Evolutionary conservation across 2,797 vertebrate genomes (phyloP).

Genomic region (Neosalanx taihuensis): DNA sequence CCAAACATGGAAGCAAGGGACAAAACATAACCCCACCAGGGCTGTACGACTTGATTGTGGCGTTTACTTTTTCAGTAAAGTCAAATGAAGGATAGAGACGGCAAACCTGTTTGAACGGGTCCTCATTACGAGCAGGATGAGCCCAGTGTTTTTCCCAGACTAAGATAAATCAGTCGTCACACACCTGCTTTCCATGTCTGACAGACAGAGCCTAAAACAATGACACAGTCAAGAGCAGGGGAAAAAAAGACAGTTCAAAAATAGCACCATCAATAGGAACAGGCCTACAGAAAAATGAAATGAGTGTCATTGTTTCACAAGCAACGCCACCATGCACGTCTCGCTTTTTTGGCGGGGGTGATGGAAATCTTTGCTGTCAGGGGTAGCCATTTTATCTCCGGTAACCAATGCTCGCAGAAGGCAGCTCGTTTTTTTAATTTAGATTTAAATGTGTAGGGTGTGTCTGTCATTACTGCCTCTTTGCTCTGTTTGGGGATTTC

Average conservation of each 20-base stretch:
- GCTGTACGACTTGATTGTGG: conserved; percentile 41
- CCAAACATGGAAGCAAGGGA: conserved; percentile 45
- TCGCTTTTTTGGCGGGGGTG: conserved; percentile 17
- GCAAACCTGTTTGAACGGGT: conserved; percentile 45
- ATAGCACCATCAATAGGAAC: conserved; percentile 52
- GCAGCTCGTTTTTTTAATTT: conserved; percentile 3
- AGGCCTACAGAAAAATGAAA: conserved; percentile 42
- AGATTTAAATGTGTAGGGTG: conserved; percentile 9
- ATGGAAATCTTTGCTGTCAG: conserved; percentile 11
- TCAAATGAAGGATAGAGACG: conserved; percentile 69
- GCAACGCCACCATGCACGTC: conserved; percentile 2
- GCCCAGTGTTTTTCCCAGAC: conserved; percentile 49
- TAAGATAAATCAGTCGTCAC: conserved; percentile 62
- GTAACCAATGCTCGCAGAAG: conserved; percentile 32
- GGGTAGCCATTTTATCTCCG: conserved; percentile 23
- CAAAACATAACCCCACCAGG: conserved; percentile 33
- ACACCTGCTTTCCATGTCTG: conserved; percentile 58
- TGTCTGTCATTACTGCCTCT: background rate
- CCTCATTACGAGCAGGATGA: conserved; percentile 66
- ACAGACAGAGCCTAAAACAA: conserved; percentile 36
- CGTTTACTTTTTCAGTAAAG: conserved; percentile 61
- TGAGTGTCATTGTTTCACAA: conserved; percentile 23
- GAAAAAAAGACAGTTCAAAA: conserved; percentile 38
- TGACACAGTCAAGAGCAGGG: conserved; percentile 31
- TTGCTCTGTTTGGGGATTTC: background rate